phyloP scores from a whole-genome alignment of 2,888 invertebrate species.

The Vanessa cardui region DNA sequence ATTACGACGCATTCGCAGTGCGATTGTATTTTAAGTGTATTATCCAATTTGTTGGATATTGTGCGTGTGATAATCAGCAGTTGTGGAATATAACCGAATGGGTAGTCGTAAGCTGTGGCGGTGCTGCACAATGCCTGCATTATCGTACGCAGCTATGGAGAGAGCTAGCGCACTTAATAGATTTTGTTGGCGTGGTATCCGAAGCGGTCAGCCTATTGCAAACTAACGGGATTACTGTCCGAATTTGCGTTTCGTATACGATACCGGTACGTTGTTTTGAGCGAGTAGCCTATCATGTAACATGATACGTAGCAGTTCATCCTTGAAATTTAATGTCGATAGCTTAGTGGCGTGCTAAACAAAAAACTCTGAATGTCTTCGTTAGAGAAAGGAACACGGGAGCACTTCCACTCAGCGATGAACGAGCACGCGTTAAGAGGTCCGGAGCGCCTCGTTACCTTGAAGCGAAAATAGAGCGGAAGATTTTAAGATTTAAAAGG shows the following conservation, averaged over 20 bases:
- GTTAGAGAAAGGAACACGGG: constrained; percentile 38
- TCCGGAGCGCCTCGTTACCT: constrained; percentile 35
- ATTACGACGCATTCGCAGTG: constrained; percentile 79
- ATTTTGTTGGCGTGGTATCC: constrained; percentile 72
- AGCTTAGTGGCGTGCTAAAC: constrained; percentile 15
- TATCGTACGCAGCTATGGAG: constrained; percentile 68
- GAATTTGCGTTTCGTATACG: constrained; percentile 67
- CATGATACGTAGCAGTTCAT: constrained; percentile 31
- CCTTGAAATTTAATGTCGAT: constrained; percentile 32
- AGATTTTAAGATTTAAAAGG: constrained; percentile 30
- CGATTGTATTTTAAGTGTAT: constrained; percentile 86
- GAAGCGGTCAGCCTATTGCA: constrained; percentile 70
- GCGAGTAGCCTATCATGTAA: constrained; percentile 30
- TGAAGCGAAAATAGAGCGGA: constrained; percentile 30
- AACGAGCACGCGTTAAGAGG: constrained; percentile 26
- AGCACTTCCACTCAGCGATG: constrained; percentile 10
- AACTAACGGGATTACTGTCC: constrained; percentile 76
- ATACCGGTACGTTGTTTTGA: constrained; percentile 55
- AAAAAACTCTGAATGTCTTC: constrained; percentile 52
- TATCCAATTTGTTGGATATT: constrained; percentile 85
- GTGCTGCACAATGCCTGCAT: constrained; percentile 69
- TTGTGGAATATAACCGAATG: constrained; percentile 65
- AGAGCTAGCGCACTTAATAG: constrained; percentile 79
- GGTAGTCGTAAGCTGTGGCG: constrained; percentile 63
- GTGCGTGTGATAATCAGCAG: constrained; percentile 81